Percentiles rank a stretch among this genome's conserved stretches.
phyloP scores from a whole-genome alignment of 1,140 invertebrate genomes.

The Neelides sp. region DNA sequence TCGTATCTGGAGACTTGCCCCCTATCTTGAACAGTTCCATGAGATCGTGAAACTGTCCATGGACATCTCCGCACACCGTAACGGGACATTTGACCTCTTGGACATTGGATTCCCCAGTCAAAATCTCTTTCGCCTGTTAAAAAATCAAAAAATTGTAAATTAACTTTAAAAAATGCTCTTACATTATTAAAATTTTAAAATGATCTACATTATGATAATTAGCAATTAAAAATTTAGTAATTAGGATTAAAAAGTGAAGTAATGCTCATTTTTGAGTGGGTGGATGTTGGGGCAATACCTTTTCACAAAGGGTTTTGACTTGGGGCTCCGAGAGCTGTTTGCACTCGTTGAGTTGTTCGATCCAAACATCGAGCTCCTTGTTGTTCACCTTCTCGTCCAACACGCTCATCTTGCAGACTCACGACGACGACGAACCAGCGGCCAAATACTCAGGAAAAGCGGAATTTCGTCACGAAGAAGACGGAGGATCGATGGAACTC shows the following conservation, averaged over 20 bases:
- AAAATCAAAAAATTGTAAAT: too few relatives aligned
- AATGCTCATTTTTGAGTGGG: background rate
- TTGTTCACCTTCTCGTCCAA: too few relatives aligned
- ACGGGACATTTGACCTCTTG: constrained; percentile 13
- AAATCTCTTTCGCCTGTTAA: too few relatives aligned
- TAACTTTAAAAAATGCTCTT: too few relatives aligned
- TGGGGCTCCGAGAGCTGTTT: constrained; percentile 99
- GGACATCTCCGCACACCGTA: constrained; percentile 39
- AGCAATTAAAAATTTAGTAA: too few relatives aligned
- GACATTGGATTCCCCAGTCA: background rate
- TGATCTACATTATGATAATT: too few relatives aligned
- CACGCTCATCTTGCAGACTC: too few relatives aligned
- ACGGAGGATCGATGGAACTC: too few relatives aligned
- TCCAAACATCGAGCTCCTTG: constrained; percentile 98
- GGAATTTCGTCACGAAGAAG: too few relatives aligned
- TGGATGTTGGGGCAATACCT: constrained; percentile 63
- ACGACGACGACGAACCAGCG: too few relatives aligned
- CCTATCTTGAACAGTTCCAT: constrained; percentile 44
- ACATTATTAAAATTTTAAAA: too few relatives aligned
- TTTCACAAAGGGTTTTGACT: constrained; percentile 99
- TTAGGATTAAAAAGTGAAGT: constrained; percentile 4
- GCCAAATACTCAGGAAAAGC: too few relatives aligned
- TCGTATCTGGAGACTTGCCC: constrained; percentile 40
- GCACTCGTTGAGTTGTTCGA: constrained; percentile 99
- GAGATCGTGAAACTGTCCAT: constrained; percentile 45